Conservation (phyloP, 1,140 invertebrate species). For the Pogonognathellus flavescens region DNA sequence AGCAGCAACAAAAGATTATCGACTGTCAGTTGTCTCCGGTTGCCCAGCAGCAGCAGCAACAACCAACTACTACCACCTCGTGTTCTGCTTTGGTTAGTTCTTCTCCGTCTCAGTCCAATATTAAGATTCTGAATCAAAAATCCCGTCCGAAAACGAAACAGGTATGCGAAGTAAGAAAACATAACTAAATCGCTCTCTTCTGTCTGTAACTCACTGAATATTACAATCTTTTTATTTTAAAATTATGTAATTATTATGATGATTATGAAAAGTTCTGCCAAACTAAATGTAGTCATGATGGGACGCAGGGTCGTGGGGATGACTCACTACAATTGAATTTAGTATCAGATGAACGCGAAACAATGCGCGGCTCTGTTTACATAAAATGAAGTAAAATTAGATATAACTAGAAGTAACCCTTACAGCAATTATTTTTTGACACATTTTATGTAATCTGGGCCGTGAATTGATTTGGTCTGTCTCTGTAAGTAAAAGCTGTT, state of each 20-base stretch:
- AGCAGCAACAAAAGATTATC: constrained; percentile 16
- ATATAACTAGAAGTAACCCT: too few species aligned
- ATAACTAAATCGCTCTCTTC: constrained; percentile 26
- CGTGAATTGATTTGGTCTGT: too few species aligned
- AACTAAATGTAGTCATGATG: too few species aligned
- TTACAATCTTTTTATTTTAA: not conserved
- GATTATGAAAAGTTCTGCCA: not conserved
- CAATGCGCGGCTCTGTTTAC: too few species aligned
- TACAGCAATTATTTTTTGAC: too few species aligned
- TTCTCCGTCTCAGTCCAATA: constrained; percentile 50
- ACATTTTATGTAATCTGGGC: too few species aligned
- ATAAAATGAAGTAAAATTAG: too few species aligned
- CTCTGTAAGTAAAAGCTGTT: too few species aligned
- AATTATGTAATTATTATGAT: not conserved
- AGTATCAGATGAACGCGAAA: too few species aligned
- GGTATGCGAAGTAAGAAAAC: constrained; percentile 56
- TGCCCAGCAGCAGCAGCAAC: not conserved
- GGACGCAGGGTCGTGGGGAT: too few species aligned
- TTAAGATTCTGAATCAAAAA: constrained; percentile 55
- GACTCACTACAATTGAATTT: too few species aligned
- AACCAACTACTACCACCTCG: not conserved
- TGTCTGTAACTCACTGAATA: not conserved
- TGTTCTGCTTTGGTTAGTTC: constrained; percentile 53
- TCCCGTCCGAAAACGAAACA: constrained; percentile 58
- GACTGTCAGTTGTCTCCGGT: too few species aligned